Conservation (phyloP, 2,113 vertebrate species). For the Dipodomys stephensi region DNA sequence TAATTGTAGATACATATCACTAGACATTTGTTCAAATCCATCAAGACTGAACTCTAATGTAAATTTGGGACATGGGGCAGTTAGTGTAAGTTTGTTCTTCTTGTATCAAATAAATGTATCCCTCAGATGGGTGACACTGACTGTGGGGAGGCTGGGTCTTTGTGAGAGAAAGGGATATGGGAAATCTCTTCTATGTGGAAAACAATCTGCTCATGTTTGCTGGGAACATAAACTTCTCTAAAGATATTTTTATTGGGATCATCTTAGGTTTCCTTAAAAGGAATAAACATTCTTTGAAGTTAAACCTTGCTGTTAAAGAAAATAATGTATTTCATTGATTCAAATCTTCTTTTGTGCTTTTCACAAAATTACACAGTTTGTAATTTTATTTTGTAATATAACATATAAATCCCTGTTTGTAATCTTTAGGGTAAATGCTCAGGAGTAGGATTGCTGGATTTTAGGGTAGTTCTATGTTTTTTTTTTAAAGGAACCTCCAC, state of each 20-base stretch:
- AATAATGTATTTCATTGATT: neutral
- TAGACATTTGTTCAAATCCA: neutral
- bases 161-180: too few relatives aligned
- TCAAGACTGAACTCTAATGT: neutral
- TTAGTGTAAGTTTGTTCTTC: too few relatives aligned
- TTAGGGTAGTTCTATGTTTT: too few relatives aligned
- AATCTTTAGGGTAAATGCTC: too few relatives aligned
- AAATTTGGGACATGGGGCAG: too few relatives aligned
- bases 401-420: too few relatives aligned
- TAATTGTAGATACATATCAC: neutral
- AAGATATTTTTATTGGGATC: constrained; percentile 25
- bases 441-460: too few relatives aligned
- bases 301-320: constrained; percentile 31
- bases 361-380: neutral
- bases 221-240: neutral
- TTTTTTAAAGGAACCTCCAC: too few relatives aligned
- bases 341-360: neutral
- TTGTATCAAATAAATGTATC: neutral
- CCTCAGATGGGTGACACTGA: neutral
- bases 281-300: neutral
- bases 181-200: neutral
- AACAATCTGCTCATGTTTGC: neutral
- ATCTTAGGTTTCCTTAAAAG: constrained; percentile 25
- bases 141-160: too few relatives aligned
- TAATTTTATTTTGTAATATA: too few relatives aligned